A percentile compares a stretch with the other conserved stretches of the same genome.
phyloP scores from a whole-genome alignment of 2,113 vertebrate species.

The Leiothrix lutea region DNA sequence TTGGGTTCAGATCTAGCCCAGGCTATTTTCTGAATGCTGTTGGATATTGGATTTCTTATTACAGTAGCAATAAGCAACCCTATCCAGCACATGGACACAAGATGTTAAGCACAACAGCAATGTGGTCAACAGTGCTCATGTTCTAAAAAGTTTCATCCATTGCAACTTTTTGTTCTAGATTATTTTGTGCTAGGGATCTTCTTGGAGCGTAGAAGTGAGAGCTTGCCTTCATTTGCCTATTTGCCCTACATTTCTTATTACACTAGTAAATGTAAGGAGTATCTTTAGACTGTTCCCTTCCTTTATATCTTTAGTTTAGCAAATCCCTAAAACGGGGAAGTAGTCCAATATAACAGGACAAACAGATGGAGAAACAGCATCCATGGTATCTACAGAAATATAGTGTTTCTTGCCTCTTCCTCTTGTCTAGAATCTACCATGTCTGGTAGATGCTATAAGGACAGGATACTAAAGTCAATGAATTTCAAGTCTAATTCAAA shows the following conservation, averaged over 20 bases:
- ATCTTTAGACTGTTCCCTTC: not conserved
- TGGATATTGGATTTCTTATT: not conserved
- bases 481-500: conserved; percentile 2
- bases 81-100: not conserved
- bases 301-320: not conserved
- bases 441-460: not conserved
- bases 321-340: not conserved
- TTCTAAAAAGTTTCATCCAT: not conserved
- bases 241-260: not conserved
- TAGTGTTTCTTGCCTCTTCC: conserved; percentile 16
- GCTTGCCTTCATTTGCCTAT: not conserved
- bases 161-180: not conserved
- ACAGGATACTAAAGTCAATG: not conserved
- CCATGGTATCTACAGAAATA: not conserved
- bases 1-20: not conserved
- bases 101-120: not conserved
- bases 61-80: not conserved
- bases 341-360: not conserved
- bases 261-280: not conserved
- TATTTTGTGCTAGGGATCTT: not conserved
- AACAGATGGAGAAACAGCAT: conserved; percentile 38
- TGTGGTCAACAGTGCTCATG: not conserved
- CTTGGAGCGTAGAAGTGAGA: not conserved
- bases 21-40: not conserved
- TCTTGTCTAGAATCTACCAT: not conserved